phyloP scores from a whole-genome alignment of 2,888 invertebrate species.

The Blastobasis lacticolella region DNA sequence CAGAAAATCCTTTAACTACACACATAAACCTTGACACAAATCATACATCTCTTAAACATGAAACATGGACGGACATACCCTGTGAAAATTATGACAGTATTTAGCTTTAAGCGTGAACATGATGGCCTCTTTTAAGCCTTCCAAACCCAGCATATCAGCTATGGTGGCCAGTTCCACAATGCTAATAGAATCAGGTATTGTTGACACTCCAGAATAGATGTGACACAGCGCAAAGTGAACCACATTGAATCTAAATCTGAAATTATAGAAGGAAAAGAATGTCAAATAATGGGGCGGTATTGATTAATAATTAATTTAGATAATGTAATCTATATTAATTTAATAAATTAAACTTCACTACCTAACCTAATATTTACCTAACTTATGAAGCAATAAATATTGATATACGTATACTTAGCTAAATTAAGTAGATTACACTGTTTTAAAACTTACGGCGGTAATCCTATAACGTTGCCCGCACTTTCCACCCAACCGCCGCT shows the following conservation, averaged over 20 bases:
- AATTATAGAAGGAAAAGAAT: slow-evolving; percentile 13
- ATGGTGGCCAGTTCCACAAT: slow-evolving; percentile 90
- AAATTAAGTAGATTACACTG: too few relatives aligned
- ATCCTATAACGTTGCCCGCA: slow-evolving; percentile 86
- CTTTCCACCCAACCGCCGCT: slow-evolving; percentile 89
- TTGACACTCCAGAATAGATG: slow-evolving; percentile 94
- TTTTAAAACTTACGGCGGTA: slow-evolving; percentile 79
- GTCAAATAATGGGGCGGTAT: too few relatives aligned
- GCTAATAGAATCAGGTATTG: slow-evolving; percentile 89
- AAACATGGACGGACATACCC: slow-evolving; percentile 60
- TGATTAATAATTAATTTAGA: too few relatives aligned
- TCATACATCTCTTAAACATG: too few relatives aligned
- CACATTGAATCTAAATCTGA: slow-evolving; percentile 85
- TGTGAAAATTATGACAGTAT: slow-evolving; percentile 96
- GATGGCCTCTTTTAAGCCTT: slow-evolving; percentile 94
- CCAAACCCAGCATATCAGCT: slow-evolving; percentile 91
- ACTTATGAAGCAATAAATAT: too few relatives aligned
- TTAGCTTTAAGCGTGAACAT: slow-evolving; percentile 89
- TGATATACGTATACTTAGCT: too few relatives aligned
- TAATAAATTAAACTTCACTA: too few relatives aligned
- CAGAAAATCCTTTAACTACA: too few relatives aligned
- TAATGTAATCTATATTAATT: too few relatives aligned
- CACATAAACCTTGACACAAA: too few relatives aligned
- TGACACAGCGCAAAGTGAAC: slow-evolving; percentile 95
- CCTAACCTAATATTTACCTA: too few relatives aligned